A percentile compares a stretch with the other conserved stretches of the same genome.
Evolutionary conservation across 2,888 invertebrate genomes (phyloP).

Genomic region (Lepetodrilus schrolli): DNA sequence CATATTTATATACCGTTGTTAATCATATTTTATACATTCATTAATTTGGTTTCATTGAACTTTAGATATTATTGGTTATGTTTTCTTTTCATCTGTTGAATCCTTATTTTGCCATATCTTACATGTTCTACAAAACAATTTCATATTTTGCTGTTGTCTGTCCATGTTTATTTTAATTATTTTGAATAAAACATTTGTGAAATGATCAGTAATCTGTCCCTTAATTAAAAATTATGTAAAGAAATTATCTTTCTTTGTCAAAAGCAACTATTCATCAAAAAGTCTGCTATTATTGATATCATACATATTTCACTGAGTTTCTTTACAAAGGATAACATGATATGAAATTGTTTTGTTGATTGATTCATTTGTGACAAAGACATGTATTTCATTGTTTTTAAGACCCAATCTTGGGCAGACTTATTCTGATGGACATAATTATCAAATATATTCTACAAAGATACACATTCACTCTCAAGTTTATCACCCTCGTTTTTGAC

Average conservation of each 20-base stretch:
- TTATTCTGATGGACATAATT: too few species aligned
- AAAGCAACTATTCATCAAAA: too few species aligned
- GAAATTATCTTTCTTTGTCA: background rate
- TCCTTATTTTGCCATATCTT: slow-evolving; percentile 27
- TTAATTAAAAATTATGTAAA: background rate
- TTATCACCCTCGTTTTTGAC: too few species aligned
- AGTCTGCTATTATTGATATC: too few species aligned
- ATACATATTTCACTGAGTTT: too few species aligned
- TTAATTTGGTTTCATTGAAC: slow-evolving; percentile 28
- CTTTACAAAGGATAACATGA: background rate
- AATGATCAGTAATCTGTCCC: background rate
- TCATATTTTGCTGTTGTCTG: slow-evolving; percentile 17
- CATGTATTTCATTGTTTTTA: too few species aligned
- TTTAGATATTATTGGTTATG: slow-evolving; percentile 30
- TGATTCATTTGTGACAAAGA: too few species aligned
- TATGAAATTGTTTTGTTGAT: slow-evolving; percentile 21
- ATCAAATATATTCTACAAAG: too few species aligned
- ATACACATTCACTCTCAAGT: too few species aligned
- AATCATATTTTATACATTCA: slow-evolving; percentile 31
- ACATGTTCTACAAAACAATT: slow-evolving; percentile 17
- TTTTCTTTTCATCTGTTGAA: slow-evolving; percentile 27
- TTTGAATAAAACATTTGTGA: slow-evolving; percentile 20
- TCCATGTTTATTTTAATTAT: background rate
- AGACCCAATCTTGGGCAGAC: too few species aligned
- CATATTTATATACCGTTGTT: slow-evolving; percentile 35